Evolutionary conservation across 2,113 vertebrate species (phyloP), one percentile per base, ranked within the genome.

Genomic region (Cricetomys ansorgei): DNA sequence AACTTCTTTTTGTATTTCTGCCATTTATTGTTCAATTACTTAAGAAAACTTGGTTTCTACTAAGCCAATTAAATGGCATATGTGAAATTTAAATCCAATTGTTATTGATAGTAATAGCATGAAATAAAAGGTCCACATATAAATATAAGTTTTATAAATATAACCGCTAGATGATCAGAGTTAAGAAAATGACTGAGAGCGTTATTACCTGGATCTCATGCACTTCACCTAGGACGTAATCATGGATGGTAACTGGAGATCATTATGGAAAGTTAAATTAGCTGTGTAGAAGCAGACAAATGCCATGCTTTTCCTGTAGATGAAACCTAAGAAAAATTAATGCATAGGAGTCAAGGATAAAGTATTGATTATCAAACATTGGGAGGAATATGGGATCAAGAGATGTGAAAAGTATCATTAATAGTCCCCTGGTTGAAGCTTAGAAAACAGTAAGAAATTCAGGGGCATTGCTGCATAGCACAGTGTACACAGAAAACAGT

Each of bases 41-140:
- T 37, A 77, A 79, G 76, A 23, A 76, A 69, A 62, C n/a, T 48
- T 59, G 50, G 37, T 23, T 92, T n/a, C 45, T 67, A 6, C 19
- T 70, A 64, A 64, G 31, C 85, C 17, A 83, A 70, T 80, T 70
- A 72, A 65, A 37, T 88, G 3, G 0, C 79, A 88, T 76, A 34
- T 3, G 75, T 3, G 43, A 17, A 72, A 5, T 93, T 96, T 77
- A 95, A 93, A 81, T 75, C 73, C 7, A 89, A 59, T 67, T 85
- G 0, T 70, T 90, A 75, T 27, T 85, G 34, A 64, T 16, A 92
- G 19, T 23, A 16, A 50, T 11, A 90, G 31, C 25, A 75, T 31
- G 19, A 72, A 7, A 23, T 25, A 94, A 83, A 92, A 62, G 40
- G n/a, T 1, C 55, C 3, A 19, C 43, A n/a, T 29, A 45, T 16